These are phyloP conservation scores for Corythoichthys haematopterus DNA, from an alignment of 2,113 vertebrate species.

Conservation along the genomic window DNA sequence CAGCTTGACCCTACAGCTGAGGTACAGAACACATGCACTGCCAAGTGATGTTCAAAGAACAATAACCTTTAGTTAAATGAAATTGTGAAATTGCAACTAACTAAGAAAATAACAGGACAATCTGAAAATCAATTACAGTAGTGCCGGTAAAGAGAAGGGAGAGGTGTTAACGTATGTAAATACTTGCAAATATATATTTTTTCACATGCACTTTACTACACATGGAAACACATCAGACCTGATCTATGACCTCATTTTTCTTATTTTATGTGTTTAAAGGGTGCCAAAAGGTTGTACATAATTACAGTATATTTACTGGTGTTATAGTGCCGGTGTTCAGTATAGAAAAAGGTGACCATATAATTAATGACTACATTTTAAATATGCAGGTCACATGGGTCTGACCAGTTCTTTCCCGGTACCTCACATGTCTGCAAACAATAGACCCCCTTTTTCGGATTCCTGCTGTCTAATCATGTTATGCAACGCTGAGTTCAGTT, in stretches of 20 bases:
- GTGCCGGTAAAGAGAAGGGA: no score
- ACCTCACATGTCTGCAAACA: conserved; percentile 41
- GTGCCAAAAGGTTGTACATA: conserved; percentile 2
- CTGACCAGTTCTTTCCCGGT: conserved; percentile 9
- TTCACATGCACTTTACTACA: no score
- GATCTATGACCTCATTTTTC: conserved; percentile 1
- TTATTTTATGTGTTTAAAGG: conserved; percentile 15
- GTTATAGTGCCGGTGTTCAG: no score
- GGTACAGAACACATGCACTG: conserved; percentile 1
- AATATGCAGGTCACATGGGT: conserved; percentile 32
- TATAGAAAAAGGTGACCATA: neutral
- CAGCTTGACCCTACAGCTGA: neutral
- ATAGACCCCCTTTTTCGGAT: conserved; percentile 47
- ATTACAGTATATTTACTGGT: no score
- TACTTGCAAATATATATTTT: no score
- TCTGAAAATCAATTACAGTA: no score
- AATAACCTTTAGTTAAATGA: neutral
- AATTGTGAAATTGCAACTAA: neutral
- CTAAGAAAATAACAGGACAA: no score
- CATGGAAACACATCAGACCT: no score
- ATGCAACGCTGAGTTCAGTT: conserved; percentile 36
- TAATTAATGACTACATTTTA: neutral
- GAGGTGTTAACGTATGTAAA: no score
- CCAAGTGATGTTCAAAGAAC: neutral
- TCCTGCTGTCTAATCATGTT: conserved; percentile 54